Percentiles rank a stretch among this genome's conserved stretches.
These are phyloP conservation scores for Propsilocerus akamusi DNA, from an alignment of 1,140 invertebrate genomes.

Conservation along the genomic window DNA sequence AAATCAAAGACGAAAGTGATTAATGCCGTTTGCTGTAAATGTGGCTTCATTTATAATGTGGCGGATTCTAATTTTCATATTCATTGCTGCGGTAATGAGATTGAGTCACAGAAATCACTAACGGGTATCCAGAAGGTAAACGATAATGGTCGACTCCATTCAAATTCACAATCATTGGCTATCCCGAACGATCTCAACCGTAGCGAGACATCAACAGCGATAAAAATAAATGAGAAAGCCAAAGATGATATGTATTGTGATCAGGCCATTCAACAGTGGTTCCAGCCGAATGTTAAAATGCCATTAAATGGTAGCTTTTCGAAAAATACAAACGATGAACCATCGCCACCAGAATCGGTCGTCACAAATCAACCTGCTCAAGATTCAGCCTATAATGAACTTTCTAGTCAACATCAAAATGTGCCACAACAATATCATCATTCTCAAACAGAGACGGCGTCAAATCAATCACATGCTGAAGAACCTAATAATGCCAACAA, in stretches of 20 bases:
- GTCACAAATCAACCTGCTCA: no score
- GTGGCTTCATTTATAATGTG: not conserved
- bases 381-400: not conserved
- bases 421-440: not conserved
- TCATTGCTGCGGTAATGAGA: not conserved
- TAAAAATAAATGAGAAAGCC: no score
- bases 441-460: not conserved
- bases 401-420: not conserved
- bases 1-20: not conserved
- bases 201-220: no score
- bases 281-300: not conserved
- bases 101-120: no score
- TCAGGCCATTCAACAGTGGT: not conserved
- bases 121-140: no score
- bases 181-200: no score
- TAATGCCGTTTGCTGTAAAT: not conserved
- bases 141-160: no score
- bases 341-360: no score
- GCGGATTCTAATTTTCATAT: not conserved
- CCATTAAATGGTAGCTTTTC: not conserved
- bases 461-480: not conserved
- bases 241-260: not conserved
- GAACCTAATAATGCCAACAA: not conserved
- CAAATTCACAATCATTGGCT: no score
- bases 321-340: no score